phyloP scores from a whole-genome alignment of 2,797 vertebrate genomes.

The Potorous gilbertii region DNA sequence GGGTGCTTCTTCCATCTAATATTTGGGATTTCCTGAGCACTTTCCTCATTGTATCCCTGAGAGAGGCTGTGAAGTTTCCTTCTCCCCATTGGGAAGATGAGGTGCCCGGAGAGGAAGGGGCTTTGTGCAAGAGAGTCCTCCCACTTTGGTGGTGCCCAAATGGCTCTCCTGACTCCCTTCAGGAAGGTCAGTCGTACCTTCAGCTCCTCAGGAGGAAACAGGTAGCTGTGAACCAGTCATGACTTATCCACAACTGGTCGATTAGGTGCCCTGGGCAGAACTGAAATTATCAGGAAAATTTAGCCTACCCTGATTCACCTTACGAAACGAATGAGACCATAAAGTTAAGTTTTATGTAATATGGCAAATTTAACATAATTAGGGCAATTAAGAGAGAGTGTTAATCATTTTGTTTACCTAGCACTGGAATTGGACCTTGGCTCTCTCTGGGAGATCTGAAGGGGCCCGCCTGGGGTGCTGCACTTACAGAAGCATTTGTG shows the following conservation, averaged over 20 bases:
- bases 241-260: conserved; percentile 66
- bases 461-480: background rate
- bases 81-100: background rate
- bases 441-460: background rate
- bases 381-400: conserved; percentile 74
- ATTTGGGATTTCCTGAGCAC: background rate
- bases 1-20: too few relatives aligned
- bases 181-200: background rate
- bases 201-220: too few relatives aligned
- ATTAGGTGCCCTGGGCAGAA: conserved; percentile 36
- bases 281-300: conserved; percentile 64
- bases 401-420: conserved; percentile 71
- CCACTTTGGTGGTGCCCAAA: background rate
- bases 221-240: background rate
- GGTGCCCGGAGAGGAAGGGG: background rate
- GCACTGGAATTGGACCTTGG: too few relatives aligned
- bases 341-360: conserved; percentile 62
- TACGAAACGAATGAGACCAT: conserved; percentile 66
- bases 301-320: conserved; percentile 54
- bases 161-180: background rate
- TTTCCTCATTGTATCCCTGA: background rate
- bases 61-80: background rate
- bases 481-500: background rate
- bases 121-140: background rate
- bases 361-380: conserved; percentile 69